phyloP scores from a whole-genome alignment of 2,113 vertebrate genomes.

The Gnathonemus longibarbis region DNA sequence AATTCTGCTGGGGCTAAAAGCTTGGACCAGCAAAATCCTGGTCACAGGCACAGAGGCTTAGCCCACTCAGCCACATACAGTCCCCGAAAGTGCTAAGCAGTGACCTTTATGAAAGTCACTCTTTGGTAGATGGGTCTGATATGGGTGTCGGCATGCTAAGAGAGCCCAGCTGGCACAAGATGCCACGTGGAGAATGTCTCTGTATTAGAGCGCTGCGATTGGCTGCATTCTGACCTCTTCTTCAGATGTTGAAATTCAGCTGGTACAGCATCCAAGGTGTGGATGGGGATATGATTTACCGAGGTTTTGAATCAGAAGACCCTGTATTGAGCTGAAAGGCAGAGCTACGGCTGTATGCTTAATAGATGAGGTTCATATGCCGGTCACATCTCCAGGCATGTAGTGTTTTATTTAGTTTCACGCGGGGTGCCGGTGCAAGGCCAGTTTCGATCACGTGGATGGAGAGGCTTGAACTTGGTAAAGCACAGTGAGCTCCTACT shows the following conservation, averaged over 20 bases:
- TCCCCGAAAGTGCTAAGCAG: conserved; percentile 50
- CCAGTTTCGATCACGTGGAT: background rate
- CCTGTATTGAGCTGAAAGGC: background rate
- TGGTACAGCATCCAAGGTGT: background rate
- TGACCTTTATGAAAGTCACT: conserved; percentile 58
- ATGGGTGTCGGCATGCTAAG: conserved; percentile 21
- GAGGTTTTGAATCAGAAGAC: background rate
- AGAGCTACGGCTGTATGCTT: background rate
- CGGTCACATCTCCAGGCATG: background rate
- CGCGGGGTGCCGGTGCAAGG: background rate
- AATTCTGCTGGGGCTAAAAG: background rate
- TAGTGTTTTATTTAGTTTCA: background rate
- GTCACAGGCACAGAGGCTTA: background rate
- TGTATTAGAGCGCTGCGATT: background rate
- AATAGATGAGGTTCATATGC: background rate
- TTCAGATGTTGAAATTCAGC: background rate
- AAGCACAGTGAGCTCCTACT: background rate
- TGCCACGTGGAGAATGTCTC: conserved; percentile 36
- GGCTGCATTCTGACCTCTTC: background rate
- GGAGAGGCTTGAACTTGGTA: background rate
- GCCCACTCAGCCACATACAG: background rate
- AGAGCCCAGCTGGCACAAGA: conserved; percentile 32
- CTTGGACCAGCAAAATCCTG: background rate
- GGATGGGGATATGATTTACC: background rate
- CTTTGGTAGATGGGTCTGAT: conserved; percentile 26